Evolutionary conservation across 2,113 vertebrate genomes (phyloP), one percentile per base, ranked within the genome.

Genomic region (Pteropus alecto): DNA sequence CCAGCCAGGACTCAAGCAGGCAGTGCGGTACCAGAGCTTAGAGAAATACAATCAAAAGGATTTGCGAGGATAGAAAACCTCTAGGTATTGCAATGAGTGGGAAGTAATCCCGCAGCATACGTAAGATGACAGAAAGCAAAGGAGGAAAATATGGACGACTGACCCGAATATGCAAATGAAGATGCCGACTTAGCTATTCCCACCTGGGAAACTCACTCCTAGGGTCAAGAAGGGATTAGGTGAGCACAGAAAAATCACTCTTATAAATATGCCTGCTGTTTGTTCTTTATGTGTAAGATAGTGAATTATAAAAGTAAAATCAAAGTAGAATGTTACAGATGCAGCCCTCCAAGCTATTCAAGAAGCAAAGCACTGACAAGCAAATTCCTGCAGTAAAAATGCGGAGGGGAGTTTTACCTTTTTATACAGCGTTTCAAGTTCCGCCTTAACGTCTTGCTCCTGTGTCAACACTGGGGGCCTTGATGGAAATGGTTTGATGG

Each of bases 401-500:
- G 41, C 21, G 19, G 82, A 71, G 67, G 4, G 38, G 7, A 24
- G n/a, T 6, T 95, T 78, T 98, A 99, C 99, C 99, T 99, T 99
- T 96, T 98, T 98, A 97, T 99, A 99, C 1, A 99, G 81, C 0
- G 98, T 99, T 85, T 99, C 99, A 24, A 99, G 98, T 0, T 99
- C 98, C 5, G 98, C 98, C 82, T 99, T 98, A 91, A 99, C 87
- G 43, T 98, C 98, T 41, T 98, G 99, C 87, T 99, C 99, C 76
- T 98, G 78, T 19, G 99, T 98, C 76, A 99, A 98, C 81, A 99
- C 96, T 33, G 99, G 99, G 2, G 99, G 99, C 92, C 99, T 98
- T 0, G 99, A 99, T 78, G 98, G 98, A 30, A 99, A 99, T 2
- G 98, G 99, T 96, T 99, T 99, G 96, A 99, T 99, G 91, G 99